Evolutionary conservation across 2,888 invertebrate genomes (phyloP), one percentile per base, ranked within the genome.

Genomic region (Metellina segmentata): DNA sequence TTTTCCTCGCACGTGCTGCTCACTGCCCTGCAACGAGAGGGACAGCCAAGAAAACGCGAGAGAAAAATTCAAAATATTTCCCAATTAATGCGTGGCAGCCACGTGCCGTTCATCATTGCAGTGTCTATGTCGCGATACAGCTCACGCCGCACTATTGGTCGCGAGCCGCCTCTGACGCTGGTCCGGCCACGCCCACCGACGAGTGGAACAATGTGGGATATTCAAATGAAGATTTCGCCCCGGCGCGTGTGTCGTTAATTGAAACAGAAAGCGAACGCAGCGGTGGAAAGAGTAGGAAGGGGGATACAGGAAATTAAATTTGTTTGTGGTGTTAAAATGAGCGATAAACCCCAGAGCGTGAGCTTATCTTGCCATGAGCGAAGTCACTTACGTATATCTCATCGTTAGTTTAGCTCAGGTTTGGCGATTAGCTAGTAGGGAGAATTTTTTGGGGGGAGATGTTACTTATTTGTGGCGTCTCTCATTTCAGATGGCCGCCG

Each of bases 311-410:
- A 88, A 88, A 88, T 88, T 88, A 81, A 88, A 88, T 88, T 88
- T 88, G 81, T 88, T 88, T 88, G 88, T 81, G 88, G 88, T 88
- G 88, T 88, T 81, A 88, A 79, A 88, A 88, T 61, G 61, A 75
- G 88, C 74, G 53, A 81, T 74, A 88, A 87, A 74, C 75, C 71
- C 49, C 51, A 51, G 49, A 74, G 53, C 61, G 11, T 61, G 34
- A 34, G 34, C 34, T 34, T 34, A 34, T 34, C 34, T 34, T 34
- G 34, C 34, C 34, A 34, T 34, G 34, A 34, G 34, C 4, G 34
- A 2, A 34, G 34, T 34, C 34, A 34, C 34, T 34, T 34, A 34
- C 34, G 34, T 4, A 34, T 34, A 34, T 34, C 34, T 34, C 34
- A 34, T 34, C 34, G 34, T 34, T 34, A 34, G 34, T 34, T 34